These are phyloP conservation scores for Casuarius casuarius DNA, from an alignment of 2,113 vertebrate species.

Conservation along the genomic window DNA sequence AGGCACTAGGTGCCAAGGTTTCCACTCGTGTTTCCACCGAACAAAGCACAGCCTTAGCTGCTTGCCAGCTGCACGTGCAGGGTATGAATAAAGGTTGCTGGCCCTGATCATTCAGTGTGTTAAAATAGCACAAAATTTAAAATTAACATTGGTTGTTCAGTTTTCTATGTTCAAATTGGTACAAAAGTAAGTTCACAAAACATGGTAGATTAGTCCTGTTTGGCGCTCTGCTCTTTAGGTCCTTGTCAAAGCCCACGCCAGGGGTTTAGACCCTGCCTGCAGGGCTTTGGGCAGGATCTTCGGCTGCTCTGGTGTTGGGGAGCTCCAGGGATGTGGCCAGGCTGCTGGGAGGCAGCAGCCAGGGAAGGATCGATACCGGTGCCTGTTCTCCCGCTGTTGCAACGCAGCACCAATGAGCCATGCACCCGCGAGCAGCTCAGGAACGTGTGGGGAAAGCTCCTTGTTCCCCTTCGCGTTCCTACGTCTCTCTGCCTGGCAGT, in stretches of 20 bases:
- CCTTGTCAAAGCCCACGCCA: background rate
- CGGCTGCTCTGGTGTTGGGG: fast-evolving
- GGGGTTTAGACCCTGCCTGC: too few species aligned
- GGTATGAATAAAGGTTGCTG: background rate
- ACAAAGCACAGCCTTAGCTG: background rate
- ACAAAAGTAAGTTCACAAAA: background rate
- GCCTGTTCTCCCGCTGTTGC: fast-evolving
- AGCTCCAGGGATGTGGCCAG: background rate
- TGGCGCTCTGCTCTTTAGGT: background rate
- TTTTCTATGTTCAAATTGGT: background rate
- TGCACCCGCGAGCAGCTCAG: background rate
- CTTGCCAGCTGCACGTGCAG: background rate
- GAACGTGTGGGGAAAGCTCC: background rate
- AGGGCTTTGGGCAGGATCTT: background rate
- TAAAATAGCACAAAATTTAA: background rate
- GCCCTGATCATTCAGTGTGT: background rate
- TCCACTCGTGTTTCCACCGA: background rate
- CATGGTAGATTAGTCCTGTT: background rate
- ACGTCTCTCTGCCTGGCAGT: background rate
- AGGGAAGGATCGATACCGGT: background rate
- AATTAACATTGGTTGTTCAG: background rate
- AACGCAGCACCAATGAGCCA: background rate
- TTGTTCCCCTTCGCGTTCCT: background rate
- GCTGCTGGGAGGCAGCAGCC: fast-evolving
- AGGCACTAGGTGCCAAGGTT: fast-evolving